These are phyloP conservation scores for Agonopterix arenella DNA, from an alignment of 2,888 invertebrate species.

Conservation along the genomic window DNA sequence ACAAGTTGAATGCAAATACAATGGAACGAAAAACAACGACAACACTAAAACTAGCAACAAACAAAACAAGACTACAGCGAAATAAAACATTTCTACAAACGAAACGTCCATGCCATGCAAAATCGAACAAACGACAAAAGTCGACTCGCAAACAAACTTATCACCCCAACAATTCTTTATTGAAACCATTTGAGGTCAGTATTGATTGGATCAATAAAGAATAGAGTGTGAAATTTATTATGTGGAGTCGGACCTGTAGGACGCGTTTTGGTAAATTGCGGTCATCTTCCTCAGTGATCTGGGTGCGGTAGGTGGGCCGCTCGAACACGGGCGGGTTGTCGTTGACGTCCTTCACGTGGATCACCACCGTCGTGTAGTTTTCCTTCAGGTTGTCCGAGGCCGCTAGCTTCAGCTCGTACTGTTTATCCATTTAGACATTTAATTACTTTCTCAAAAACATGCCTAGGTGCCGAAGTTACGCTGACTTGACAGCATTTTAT, in stretches of 20 bases:
- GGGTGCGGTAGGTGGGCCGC: constrained; percentile 94
- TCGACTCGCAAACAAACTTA: constrained; percentile 25
- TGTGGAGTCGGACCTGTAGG: constrained; percentile 83
- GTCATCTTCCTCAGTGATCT: constrained; percentile 97
- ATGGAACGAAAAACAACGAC: constrained; percentile 30
- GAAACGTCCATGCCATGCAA: constrained; percentile 69
- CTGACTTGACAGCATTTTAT: too few relatives aligned
- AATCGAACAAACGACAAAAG: constrained; percentile 24
- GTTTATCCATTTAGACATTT: constrained; percentile 16
- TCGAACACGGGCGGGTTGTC: constrained; percentile 99
- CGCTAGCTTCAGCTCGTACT: constrained; percentile 96
- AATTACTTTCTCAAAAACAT: neutral
- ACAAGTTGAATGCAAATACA: constrained; percentile 41
- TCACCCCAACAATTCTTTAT: constrained; percentile 42
- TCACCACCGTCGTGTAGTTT: constrained; percentile 97
- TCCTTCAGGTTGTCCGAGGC: constrained; percentile 98
- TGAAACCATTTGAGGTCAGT: constrained; percentile 20
- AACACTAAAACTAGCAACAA: constrained; percentile 46
- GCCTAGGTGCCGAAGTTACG: too few relatives aligned
- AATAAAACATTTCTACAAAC: constrained; percentile 39
- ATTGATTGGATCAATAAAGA: constrained; percentile 30
- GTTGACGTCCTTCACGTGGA: constrained; percentile 98
- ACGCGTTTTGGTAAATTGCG: constrained; percentile 95
- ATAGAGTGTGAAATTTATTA: constrained; percentile 65
- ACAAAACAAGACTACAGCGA: constrained; percentile 38